phyloP scores from a whole-genome alignment of 2,113 vertebrate species.

The Saguinus imperator region DNA sequence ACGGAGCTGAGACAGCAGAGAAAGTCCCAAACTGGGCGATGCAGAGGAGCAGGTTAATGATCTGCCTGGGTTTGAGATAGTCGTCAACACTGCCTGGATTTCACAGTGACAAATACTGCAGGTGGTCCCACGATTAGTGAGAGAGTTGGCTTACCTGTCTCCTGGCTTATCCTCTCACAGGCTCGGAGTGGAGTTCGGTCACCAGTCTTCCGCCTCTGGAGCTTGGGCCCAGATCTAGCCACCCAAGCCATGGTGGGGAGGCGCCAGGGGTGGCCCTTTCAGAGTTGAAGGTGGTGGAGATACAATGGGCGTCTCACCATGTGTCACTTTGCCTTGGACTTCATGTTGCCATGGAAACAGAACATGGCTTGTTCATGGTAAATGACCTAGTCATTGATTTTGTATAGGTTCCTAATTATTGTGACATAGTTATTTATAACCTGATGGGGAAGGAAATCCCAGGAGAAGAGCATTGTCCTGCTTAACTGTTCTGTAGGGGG shows the following conservation, averaged over 20 bases:
- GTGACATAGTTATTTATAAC: conserved; percentile 82
- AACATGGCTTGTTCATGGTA: conserved; percentile 80
- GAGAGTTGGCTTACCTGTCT: accelerated
- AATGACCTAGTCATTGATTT: conserved; percentile 82
- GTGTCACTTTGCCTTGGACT: conserved; percentile 71
- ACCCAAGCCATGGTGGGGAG: background rate
- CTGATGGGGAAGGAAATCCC: conserved; percentile 70
- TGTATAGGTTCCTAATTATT: conserved; percentile 78
- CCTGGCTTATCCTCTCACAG: accelerated
- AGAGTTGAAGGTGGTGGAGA: background rate
- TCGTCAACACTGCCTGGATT: background rate
- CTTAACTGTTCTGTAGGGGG: conserved; percentile 23
- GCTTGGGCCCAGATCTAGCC: background rate
- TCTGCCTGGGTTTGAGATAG: background rate
- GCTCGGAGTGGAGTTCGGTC: background rate
- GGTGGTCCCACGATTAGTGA: background rate
- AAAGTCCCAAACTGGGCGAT: background rate
- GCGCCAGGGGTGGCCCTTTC: background rate
- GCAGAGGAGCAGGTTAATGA: background rate
- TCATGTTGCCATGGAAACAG: conserved; percentile 82
- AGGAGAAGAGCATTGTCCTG: conserved; percentile 67
- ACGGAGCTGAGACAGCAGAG: background rate
- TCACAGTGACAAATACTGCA: accelerated
- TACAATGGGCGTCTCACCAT: conserved; percentile 62
- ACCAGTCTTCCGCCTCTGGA: background rate